Evolutionary conservation across 2,888 invertebrate species (phyloP), one percentile per base, ranked within the genome.

Genomic region (Polymixis lichenea): DNA sequence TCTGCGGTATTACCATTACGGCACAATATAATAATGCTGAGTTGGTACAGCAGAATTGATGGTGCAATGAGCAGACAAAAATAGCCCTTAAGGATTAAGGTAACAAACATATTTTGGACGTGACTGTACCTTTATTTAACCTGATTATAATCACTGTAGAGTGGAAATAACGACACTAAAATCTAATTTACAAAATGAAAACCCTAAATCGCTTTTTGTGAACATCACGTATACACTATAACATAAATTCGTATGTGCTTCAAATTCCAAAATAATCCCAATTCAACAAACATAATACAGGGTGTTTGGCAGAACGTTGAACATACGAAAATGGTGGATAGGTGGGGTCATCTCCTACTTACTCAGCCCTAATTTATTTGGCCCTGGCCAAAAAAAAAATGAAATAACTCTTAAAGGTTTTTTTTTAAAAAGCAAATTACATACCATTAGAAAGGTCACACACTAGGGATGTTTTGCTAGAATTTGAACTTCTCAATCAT

Each of bases 211-310:
- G 28, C 5, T 28, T 7, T 28, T 65, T n/a, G 8, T 46, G 19
- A 56, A n/a, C 0, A 49, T n/a, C 46, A 46, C 72, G 28, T 72
- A 72, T 13, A n/a, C 3, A 28, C 13, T 0, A 1, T 8, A 17
- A 17, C 13, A 22, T 71, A 55, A 71, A 71, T 49, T 49, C 19
- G 43, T n/a, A n/a, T n/a, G n/a, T 65, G 25, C 9, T 49, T 51
- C 8, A 19, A 68, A n/a, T 71, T 67, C 8, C 17, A 28, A 43
- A 62, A 64, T 64, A 32, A 22, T 70, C 53, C n/a, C 43, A 53
- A 43, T 53, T 53, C 70, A 25, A 72, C 53, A 69, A 71, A 72
- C 25, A 25, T 66, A 71, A 66, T 66, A 15, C n/a, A n/a, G n/a
- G n/a, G n/a, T n/a, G n/a, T n/a, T n/a, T n/a, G n/a, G n/a, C n/a